A percentile compares a stretch with the other conserved stretches of the same genome.
These are phyloP conservation scores for Sphecodes monilicornis DNA, from an alignment of 2,888 invertebrate species.

Conservation along the genomic window DNA sequence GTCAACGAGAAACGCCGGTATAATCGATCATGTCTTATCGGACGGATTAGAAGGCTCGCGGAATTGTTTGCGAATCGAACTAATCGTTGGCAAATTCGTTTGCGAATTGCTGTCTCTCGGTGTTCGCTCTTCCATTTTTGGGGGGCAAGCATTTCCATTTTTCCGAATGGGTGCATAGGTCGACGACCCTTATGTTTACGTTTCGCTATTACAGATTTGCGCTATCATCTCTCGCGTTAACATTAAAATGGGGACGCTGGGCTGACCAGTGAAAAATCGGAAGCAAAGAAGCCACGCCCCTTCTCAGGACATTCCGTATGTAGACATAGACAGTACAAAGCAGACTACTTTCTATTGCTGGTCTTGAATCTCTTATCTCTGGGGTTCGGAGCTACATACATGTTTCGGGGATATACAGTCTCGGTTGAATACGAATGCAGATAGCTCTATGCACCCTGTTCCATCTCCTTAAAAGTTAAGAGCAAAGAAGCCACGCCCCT, in stretches of 20 bases:
- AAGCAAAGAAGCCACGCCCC: neutral
- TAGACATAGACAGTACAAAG: too few species aligned
- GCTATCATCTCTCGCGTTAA: neutral
- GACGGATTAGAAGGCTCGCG: neutral
- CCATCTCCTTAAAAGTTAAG: neutral
- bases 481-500: neutral
- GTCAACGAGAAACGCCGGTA: neutral
- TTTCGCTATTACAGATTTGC: neutral
- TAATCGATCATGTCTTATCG: neutral
- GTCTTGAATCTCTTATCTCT: too few species aligned
- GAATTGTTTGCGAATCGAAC: neutral
- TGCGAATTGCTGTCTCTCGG: neutral
- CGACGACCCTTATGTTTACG: constrained; percentile 40
- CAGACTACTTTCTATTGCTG: too few species aligned
- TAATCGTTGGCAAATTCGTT: neutral
- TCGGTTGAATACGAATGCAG: neutral
- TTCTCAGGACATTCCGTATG: too few species aligned
- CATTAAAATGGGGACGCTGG: neutral
- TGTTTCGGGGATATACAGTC: neutral
- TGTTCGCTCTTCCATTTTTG: neutral
- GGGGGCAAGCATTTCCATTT: constrained; percentile 18
- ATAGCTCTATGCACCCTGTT: neutral
- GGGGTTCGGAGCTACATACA: too few species aligned
- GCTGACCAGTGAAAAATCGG: neutral
- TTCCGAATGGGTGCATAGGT: neutral